Base-by-base conservation (phyloP, 2,888 invertebrate genomes). In the Spisula subtruncata region DNA sequence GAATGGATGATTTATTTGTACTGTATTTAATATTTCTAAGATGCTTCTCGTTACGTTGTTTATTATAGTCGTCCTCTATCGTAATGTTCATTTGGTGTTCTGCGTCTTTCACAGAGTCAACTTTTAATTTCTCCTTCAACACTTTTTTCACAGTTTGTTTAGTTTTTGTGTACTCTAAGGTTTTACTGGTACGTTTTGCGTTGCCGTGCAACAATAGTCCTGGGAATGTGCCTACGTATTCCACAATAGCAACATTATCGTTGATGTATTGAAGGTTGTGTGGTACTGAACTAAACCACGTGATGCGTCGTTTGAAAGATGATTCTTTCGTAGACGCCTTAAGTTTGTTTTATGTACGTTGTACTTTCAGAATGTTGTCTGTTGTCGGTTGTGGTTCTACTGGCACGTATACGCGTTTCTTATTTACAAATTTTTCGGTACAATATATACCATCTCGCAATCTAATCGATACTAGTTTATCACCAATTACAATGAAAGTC, bases 11-110 rank as follows among this genome's bases (percentile, higher is more conserved):
- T 18, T 66, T 51, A 25, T 79, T 41, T n/a, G 41, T n/a, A 14
- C 0, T n/a, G 48, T 35, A n/a, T 4, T 85, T 85, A 8, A 66
- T 20, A 29, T 87, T 90, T 75, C 48, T 51, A 12, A 51, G 51
- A 10, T 84, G 84, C 51, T 87, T 87, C n/a, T 87, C 80, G 48
- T 86, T 71, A 6, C 86, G 71, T 18, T 84, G 84, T 60, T 87
- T 80, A n/a, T 84, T 81, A 20, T 35, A 81, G 46, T 89, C 89
- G 20, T 83, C 41, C 0, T 4, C 10, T 6, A n/a, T 54, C 20
- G n/a, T 16, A 20, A 12, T 16, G 71, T 87, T 81, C 48, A 66
- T 71, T 5, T 48, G 29, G 16, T 35, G 54, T 46, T 83, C 88
- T 12, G 84, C 85, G 4, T 81, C 35, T 81, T 88, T 85, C 0